These are phyloP conservation scores for Dermochelys coriacea DNA, from an alignment of 2,797 vertebrate species.

Conservation along the genomic window DNA sequence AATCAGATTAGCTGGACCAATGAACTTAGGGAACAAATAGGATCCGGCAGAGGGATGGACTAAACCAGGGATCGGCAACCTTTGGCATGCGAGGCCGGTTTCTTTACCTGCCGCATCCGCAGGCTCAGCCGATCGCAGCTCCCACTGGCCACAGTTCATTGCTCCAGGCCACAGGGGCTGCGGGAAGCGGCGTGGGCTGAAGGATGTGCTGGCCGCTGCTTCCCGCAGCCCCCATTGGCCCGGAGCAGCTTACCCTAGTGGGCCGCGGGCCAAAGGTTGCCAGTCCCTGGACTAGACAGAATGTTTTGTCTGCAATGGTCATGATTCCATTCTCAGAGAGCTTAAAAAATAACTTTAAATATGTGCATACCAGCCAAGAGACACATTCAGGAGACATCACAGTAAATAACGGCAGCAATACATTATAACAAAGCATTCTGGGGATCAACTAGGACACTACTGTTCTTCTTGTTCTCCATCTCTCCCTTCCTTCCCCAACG, in stretches of 20 bases:
- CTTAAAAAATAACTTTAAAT: constrained; percentile 21
- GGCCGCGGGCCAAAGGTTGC: too few species aligned
- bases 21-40: background rate
- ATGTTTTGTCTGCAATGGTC: background rate
- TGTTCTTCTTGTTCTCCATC: background rate
- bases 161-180: too few species aligned
- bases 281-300: background rate
- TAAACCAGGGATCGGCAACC: background rate
- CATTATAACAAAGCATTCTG: background rate
- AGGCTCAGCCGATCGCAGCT: too few species aligned
- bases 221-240: too few species aligned
- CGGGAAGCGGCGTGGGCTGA: too few species aligned
- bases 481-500: background rate
- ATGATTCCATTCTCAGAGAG: background rate
- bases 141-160: too few species aligned
- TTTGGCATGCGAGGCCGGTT: too few species aligned
- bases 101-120: too few species aligned
- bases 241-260: too few species aligned
- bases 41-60: background rate
- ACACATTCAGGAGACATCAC: background rate
- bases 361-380: background rate
- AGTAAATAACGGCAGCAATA: background rate
- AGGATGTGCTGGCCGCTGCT: too few species aligned
- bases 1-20: background rate
- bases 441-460: background rate